Percentiles rank a stretch among this genome's conserved stretches.
Evolutionary conservation across 2,888 invertebrate species (phyloP).

Genomic region (Brenthis ino): DNA sequence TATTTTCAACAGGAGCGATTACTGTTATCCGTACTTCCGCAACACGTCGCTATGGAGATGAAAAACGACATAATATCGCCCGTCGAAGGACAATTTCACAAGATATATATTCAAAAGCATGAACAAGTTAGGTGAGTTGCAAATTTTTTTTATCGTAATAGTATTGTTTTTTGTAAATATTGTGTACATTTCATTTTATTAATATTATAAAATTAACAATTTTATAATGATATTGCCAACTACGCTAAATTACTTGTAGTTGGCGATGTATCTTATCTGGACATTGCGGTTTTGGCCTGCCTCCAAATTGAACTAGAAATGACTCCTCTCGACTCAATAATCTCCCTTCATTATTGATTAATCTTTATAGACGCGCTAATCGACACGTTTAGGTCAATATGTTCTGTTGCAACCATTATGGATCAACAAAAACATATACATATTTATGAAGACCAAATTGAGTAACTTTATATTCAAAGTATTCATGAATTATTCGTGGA

Average conservation of each 20-base stretch:
- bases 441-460: constrained; percentile 22
- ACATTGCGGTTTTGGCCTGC: constrained; percentile 56
- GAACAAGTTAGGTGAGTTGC: constrained; percentile 92
- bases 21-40: constrained; percentile 92
- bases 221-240: constrained; percentile 22
- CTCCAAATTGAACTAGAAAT: constrained; percentile 58
- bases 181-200: too few relatives aligned
- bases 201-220: constrained; percentile 5
- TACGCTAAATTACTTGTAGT: constrained; percentile 41
- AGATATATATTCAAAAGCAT: constrained; percentile 96
- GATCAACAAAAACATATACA: constrained; percentile 13
- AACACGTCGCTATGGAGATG: constrained; percentile 96
- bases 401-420: constrained; percentile 19
- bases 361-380: constrained; percentile 26
- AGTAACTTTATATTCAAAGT: constrained; percentile 11
- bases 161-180: too few relatives aligned
- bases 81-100: constrained; percentile 95
- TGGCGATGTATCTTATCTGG: constrained; percentile 56
- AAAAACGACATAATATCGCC: constrained; percentile 95
- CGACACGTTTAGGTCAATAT: constrained; percentile 22
- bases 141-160: too few relatives aligned
- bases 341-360: constrained; percentile 37
- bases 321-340: constrained; percentile 52
- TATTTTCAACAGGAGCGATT: constrained; percentile 86
- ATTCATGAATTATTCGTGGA: constrained; percentile 17